These are phyloP conservation scores for Orchesellides sinensis DNA, from an alignment of 2,888 invertebrate genomes.

Conservation along the genomic window DNA sequence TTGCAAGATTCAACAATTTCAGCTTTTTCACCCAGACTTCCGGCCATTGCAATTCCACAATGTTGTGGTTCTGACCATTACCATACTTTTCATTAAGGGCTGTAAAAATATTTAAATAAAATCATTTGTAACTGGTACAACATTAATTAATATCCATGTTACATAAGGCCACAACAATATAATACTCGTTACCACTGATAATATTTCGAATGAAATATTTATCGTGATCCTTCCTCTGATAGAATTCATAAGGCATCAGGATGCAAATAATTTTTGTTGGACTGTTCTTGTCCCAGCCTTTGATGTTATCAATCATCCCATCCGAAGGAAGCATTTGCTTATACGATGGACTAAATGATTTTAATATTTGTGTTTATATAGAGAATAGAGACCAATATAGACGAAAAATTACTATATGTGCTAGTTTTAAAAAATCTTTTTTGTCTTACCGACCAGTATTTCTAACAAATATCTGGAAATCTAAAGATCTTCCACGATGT, in stretches of 20 bases:
- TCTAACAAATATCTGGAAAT: neutral
- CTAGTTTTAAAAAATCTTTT: too few species aligned
- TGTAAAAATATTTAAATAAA: neutral
- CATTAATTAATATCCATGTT: too few species aligned
- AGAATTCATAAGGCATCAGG: conserved; percentile 5
- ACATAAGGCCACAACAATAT: too few species aligned
- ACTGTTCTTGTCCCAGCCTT: conserved; percentile 5
- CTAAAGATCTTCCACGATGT: neutral
- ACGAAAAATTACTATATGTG: too few species aligned
- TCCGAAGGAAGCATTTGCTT: neutral
- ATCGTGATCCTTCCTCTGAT: neutral
- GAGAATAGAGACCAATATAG: too few species aligned
- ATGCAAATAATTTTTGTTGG: conserved; percentile 31
- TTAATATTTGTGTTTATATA: neutral
- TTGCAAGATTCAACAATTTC: neutral
- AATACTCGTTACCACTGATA: neutral
- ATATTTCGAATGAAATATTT: neutral
- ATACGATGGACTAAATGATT: neutral
- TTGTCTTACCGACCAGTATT: neutral
- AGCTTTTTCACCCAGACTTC: conserved; percentile 5
- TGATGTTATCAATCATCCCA: neutral
- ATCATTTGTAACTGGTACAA: too few species aligned
- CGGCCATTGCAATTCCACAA: conserved; percentile 26
- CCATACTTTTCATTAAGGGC: conserved; percentile 28
- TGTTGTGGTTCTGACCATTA: conserved; percentile 9